A percentile compares a stretch with the other conserved stretches of the same genome.
Evolutionary conservation across 1,140 invertebrate species (phyloP).

Genomic region (Atta texana): DNA sequence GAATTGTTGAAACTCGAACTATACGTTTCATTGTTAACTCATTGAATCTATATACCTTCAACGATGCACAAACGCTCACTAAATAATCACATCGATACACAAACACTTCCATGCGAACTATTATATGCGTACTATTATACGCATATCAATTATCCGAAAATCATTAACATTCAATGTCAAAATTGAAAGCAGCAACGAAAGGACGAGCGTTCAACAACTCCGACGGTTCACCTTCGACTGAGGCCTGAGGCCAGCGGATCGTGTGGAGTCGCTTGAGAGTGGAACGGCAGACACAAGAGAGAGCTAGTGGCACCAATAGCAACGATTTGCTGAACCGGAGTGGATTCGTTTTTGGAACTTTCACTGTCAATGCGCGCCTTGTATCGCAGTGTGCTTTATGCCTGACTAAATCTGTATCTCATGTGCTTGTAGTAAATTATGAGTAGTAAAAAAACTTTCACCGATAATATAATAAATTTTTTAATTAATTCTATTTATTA

Average conservation of each 20-base stretch:
- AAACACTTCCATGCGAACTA: background rate
- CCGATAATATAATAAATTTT: background rate
- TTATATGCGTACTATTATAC: background rate
- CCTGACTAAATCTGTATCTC: background rate
- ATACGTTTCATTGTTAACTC: background rate
- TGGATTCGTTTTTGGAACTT: conserved; percentile 71
- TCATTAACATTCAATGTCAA: conserved; percentile 14
- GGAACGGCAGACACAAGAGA: conserved; percentile 62
- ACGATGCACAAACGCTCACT: background rate
- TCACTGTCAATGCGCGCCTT: conserved; percentile 81
- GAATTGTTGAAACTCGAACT: background rate
- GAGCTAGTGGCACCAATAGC: conserved; percentile 42
- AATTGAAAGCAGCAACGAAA: background rate
- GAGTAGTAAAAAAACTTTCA: background rate
- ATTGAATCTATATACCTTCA: background rate
- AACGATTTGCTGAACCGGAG: conserved; percentile 3
- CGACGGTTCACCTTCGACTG: conserved; percentile 79
- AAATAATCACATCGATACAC: background rate
- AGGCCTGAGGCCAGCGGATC: conserved; percentile 52
- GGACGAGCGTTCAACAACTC: conserved; percentile 37
- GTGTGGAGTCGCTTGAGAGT: conserved; percentile 40
- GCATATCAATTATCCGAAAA: conserved; percentile 15
- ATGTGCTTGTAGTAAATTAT: background rate
- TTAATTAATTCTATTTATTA: background rate
- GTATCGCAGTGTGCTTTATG: conserved; percentile 64